Percentiles rank a stretch among this genome's conserved stretches.
These are phyloP conservation scores for Cladorhizidae sp. DNA, from an alignment of 37 sponge, comb jelly and placozoan genomes.

Conservation along the genomic window DNA sequence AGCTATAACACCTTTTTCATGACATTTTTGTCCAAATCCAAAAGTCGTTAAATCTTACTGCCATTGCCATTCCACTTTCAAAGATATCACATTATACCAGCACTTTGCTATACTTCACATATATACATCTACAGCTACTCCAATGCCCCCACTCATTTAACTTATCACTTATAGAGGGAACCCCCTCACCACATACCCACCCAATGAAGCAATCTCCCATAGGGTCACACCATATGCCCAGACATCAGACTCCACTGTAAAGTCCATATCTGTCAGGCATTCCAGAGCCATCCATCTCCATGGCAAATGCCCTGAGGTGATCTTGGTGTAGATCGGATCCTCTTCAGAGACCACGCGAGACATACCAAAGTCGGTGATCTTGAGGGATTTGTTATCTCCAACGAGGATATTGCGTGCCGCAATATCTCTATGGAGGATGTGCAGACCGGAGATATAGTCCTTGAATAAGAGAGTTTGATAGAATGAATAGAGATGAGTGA, in stretches of 20 bases:
- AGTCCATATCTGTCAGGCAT: constrained; percentile 63
- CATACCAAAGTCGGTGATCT: constrained; percentile 85
- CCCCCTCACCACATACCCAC: constrained; percentile 23
- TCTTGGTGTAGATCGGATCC: constrained; percentile 67
- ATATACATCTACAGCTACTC: no score
- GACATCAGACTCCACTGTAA: constrained; percentile 75
- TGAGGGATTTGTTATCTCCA: constrained; percentile 65
- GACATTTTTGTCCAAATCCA: no score
- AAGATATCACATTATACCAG: no score
- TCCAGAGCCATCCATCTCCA: constrained; percentile 89
- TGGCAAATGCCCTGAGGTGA: constrained; percentile 54
- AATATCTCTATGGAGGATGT: constrained; percentile 76
- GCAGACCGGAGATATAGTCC: constrained; percentile 70
- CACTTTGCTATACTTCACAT: no score
- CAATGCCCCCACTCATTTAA: neutral
- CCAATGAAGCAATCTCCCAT: constrained; percentile 77
- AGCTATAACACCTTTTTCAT: no score
- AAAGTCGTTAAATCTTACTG: no score
- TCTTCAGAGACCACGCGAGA: constrained; percentile 35
- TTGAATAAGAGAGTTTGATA: constrained; percentile 9
- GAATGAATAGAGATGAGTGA: no score
- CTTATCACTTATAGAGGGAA: neutral
- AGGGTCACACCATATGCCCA: constrained; percentile 78
- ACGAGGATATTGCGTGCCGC: constrained; percentile 80
- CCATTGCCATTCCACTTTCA: no score